Conservation (phyloP, 2,797 vertebrate genomes). For the Botia almorhae region DNA sequence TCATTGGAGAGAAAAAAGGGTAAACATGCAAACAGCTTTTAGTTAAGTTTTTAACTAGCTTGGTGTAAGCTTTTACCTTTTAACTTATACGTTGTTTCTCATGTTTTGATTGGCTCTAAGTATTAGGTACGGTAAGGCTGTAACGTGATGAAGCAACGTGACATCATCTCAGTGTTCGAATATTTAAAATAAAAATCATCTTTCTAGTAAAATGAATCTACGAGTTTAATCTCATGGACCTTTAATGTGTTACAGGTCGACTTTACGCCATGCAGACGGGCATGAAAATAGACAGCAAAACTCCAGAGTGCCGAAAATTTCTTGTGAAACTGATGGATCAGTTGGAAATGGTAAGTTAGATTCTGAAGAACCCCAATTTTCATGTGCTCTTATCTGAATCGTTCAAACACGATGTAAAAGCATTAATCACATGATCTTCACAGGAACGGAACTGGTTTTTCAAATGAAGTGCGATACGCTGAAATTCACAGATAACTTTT, state of each 20-base stretch:
- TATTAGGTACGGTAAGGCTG: no score
- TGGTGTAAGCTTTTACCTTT: not conserved
- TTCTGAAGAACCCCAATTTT: not conserved
- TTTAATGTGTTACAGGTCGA: conserved; percentile 80
- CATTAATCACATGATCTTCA: not conserved
- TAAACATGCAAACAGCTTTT: not conserved
- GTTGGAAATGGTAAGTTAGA: conserved; percentile 86
- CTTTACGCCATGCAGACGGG: conserved; percentile 96
- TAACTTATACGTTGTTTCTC: not conserved
- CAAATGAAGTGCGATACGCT: not conserved
- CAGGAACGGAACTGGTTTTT: not conserved
- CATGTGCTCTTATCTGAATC: not conserved
- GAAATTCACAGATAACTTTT: not conserved
- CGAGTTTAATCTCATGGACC: not conserved
- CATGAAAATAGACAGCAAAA: conserved; percentile 98
- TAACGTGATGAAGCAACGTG: not conserved
- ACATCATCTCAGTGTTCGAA: not conserved
- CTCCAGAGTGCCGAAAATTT: conserved; percentile 94
- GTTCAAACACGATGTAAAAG: not conserved
- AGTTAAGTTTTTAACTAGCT: not conserved
- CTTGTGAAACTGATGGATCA: conserved; percentile 96
- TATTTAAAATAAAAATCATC: not conserved
- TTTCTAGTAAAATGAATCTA: not conserved
- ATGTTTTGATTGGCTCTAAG: not conserved
- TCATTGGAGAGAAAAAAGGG: not conserved